Evolutionary conservation across 2,888 invertebrate genomes (phyloP), one percentile per base, ranked within the genome.

Genomic region (Boloria euphrosyne): DNA sequence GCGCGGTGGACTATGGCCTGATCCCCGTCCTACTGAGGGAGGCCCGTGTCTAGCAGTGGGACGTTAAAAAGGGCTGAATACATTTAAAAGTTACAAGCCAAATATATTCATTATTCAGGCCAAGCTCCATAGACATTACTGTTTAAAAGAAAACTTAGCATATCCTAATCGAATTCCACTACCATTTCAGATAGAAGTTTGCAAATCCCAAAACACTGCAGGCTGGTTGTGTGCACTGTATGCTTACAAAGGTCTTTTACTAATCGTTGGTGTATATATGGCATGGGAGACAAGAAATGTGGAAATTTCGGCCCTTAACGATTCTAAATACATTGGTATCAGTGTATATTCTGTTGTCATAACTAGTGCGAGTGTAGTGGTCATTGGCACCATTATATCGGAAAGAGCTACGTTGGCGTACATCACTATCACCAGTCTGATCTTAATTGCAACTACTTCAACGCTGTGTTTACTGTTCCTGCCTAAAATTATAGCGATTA

Each of bases 241-340:
- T 85, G 96, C 96, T 10, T 98, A 98, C 93, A 98, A 98, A 86
- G 97, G 97, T 1, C 93, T 98, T 0, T 93, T 98, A 17, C 93
- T 98, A 16, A 94, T 97, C 43, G 97, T 98, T 69, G 98, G 98
- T 0, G 96, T 97, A 4, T 98, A 97, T 89, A 98, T 98, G 98
- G 98, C 98, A 0, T 98, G 98, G 98, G 97, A 98, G 90, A 98
- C 98, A 13, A 94, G 97, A 61, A 95, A 96, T 83, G 97, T 98
- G 27, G 97, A 98, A 89, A 97, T 98, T 76, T 96, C 97, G 14
- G 97, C 97, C 0, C 89, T 98, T 31, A 98, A 98, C 87, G 98
- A 98, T 88, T 98, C 98, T 5, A 97, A 97, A 81, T 97, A 98
- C 85, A 98, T 98, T 74, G 98, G 97, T 13, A 96, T 98, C 84